Evolutionary conservation across 1,140 invertebrate species (phyloP).

Genomic region (Chlorops oryzae): DNA sequence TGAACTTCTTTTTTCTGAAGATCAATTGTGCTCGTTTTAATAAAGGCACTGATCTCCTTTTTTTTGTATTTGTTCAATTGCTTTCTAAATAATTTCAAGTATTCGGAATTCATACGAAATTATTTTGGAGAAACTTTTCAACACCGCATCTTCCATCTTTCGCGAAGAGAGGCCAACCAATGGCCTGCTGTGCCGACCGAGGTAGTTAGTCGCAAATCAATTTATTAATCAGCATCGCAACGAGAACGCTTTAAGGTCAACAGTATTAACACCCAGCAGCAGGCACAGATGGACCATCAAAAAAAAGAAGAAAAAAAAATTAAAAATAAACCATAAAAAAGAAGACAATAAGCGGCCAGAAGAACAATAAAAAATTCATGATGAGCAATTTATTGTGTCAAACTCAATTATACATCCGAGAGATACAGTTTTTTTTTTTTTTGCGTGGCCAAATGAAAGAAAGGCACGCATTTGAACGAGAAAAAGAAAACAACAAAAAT

Average conservation of each 20-base stretch:
- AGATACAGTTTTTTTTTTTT: no score
- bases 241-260: conserved; percentile 40
- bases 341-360: conserved; percentile 5
- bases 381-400: conserved; percentile 48
- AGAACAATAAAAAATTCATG: conserved; percentile 19
- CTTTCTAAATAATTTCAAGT: no score
- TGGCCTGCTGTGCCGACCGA: conserved; percentile 41
- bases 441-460: no score
- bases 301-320: background rate
- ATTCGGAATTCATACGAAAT: no score
- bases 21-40: no score
- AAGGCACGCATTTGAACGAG: no score
- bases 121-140: no score
- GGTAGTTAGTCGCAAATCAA: conserved; percentile 43
- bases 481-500: no score
- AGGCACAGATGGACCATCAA: background rate
- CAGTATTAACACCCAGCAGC: conserved; percentile 30
- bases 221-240: conserved; percentile 40
- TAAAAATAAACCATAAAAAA: conserved; percentile 8
- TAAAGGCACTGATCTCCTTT: no score
- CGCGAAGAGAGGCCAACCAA: background rate
- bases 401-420: conserved; percentile 41
- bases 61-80: no score
- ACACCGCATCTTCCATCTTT: background rate
- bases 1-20: no score